Evolutionary conservation across 2,797 vertebrate species (phyloP), one percentile per base, ranked within the genome.

Genomic region (Miichthys miiuy): DNA sequence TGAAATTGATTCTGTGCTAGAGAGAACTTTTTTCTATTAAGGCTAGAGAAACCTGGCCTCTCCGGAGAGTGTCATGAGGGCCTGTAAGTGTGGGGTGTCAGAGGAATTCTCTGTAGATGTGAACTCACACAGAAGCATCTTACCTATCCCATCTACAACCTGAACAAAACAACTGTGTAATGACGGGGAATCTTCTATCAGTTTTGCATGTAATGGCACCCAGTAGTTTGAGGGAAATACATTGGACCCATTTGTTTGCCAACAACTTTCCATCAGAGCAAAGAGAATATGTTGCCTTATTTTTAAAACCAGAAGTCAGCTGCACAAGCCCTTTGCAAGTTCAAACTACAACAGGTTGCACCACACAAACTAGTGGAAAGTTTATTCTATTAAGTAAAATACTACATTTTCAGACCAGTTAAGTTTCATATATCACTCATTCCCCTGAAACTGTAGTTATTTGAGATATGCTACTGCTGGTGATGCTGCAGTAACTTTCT

Each of bases 1-100:
- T 80, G 27, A 70, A 77, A 77, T 62, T 41, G 66, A 75, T 66
- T 70, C 27, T 55, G 63, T 23, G 72, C 48, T 4, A 11, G 47
- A 61, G 30, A 66, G 5, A 66, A 71, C 48, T 3, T 63, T 71
- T 38, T 41, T 60, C 38, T 38, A 18, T 72, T 47, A 27, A 72
- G 34, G 47, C 2, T 65, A 25, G 56, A 51, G 4, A 52, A 68
- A 77, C 51, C 34, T 27, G 58, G n/a, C 2, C 17, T 58, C 57
- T 72, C 12, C 41, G 27, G 18, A 50, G 13, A 56, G 34, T 23
- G 6, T 20, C 18, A 27, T 42, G 46, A 65, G 44, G 47, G 20
- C 30, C 38, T 68, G 52, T 48, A 47, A 50, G 41, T 75, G 41
- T 21, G 6, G 17, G 20, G 20, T 44, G 16, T 41, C 16, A 4